Percentiles rank a stretch among this genome's conserved stretches.
phyloP scores from a whole-genome alignment of 2,113 vertebrate species.

The Sigmodon hispidus region DNA sequence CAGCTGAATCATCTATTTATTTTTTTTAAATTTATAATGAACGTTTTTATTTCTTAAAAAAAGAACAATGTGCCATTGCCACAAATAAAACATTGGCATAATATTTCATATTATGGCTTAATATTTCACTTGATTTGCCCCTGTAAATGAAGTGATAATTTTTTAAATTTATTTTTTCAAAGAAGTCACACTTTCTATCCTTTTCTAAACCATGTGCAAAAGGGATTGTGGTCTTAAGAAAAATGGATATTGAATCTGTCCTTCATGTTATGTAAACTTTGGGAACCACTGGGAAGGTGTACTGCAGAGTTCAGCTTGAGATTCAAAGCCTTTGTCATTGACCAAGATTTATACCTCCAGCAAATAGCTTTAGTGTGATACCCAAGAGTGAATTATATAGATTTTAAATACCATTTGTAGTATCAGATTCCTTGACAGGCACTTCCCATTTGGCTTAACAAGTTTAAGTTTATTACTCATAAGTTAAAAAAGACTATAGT shows the following conservation, averaged over 20 bases:
- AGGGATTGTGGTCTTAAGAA: not conserved
- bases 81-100: slow-evolving; percentile 40
- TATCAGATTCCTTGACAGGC: not conserved
- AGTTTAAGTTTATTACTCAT: not conserved
- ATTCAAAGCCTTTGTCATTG: not conserved
- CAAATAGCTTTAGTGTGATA: not conserved
- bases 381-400: not conserved
- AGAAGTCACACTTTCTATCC: no score
- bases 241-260: not conserved
- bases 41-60: slow-evolving; percentile 40
- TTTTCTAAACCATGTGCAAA: slow-evolving; percentile 50
- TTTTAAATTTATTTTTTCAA: no score
- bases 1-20: slow-evolving; percentile 4
- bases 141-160: slow-evolving; percentile 38
- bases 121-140: not conserved
- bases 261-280: not conserved
- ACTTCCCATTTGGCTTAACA: not conserved
- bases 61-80: not conserved
- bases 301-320: not conserved
- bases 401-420: not conserved
- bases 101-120: not conserved
- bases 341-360: not conserved
- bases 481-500: not conserved
- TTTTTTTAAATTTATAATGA: not conserved
- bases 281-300: not conserved